Evolutionary conservation across 2,888 invertebrate species (phyloP).

Genomic region (Oasisia sp.): DNA sequence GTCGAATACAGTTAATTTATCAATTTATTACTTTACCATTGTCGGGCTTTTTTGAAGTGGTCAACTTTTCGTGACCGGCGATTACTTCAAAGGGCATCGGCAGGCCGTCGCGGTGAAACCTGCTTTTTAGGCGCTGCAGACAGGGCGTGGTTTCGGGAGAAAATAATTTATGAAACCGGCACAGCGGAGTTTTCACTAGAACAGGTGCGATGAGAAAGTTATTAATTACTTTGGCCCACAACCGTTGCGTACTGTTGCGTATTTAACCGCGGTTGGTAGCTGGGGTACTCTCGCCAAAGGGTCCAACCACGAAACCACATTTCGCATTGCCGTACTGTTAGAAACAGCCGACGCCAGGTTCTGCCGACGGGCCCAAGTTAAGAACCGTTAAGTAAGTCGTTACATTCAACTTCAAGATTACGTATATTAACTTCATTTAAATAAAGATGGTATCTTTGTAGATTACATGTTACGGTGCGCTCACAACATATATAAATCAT

Average conservation of each 20-base stretch:
- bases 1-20: slow-evolving; percentile 17
- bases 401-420: background rate
- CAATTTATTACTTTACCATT: background rate
- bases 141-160: slow-evolving; percentile 1
- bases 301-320: background rate
- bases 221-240: slow-evolving; percentile 9
- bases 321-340: background rate
- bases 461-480: too few species aligned
- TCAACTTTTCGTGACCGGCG: background rate
- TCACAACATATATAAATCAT: too few species aligned
- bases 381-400: background rate
- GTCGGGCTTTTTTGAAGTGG: slow-evolving; percentile 11
- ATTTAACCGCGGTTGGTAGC: background rate
- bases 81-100: background rate
- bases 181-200: background rate
- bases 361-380: background rate
- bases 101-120: background rate
- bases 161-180: background rate
- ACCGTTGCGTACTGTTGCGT: slow-evolving; percentile 1
- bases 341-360: background rate
- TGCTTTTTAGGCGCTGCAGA: background rate
- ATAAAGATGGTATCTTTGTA: too few species aligned
- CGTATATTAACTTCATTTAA: too few species aligned
- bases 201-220: background rate
- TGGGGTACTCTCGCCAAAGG: background rate